Conservation (phyloP, 1,140 invertebrate species). For the Listronotus bonariensis region DNA sequence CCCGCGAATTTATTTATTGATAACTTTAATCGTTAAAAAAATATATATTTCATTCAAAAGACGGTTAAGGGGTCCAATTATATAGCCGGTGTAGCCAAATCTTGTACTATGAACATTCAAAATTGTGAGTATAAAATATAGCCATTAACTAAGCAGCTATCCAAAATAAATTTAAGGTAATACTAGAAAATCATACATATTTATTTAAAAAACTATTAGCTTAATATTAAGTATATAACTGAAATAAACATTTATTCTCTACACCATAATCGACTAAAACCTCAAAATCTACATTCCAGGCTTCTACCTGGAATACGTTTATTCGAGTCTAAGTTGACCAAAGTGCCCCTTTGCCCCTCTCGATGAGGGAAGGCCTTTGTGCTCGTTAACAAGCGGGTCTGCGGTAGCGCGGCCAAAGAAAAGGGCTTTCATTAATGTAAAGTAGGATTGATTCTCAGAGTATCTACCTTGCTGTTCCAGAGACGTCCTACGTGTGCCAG, state of each 20-base stretch:
- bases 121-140: too few species aligned
- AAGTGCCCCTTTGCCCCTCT: slow-evolving; percentile 14
- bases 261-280: slow-evolving; percentile 27
- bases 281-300: slow-evolving; percentile 21
- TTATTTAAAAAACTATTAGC: too few species aligned
- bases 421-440: slow-evolving; percentile 52
- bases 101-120: too few species aligned
- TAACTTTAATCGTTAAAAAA: too few species aligned
- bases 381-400: slow-evolving; percentile 45
- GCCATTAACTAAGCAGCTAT: too few species aligned
- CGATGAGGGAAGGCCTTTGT: slow-evolving; percentile 31
- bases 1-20: too few species aligned
- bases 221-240: too few species aligned
- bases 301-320: slow-evolving; percentile 30
- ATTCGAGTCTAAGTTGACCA: slow-evolving; percentile 32
- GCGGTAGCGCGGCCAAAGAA: slow-evolving; percentile 44
- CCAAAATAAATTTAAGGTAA: too few species aligned
- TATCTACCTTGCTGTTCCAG: slow-evolving; percentile 42
- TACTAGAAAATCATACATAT: too few species aligned
- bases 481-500: slow-evolving; percentile 36
- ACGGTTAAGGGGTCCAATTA: too few species aligned
- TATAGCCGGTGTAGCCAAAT: too few species aligned
- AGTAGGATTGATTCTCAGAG: slow-evolving; percentile 51
- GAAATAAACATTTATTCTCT: slow-evolving; percentile 16
- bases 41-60: too few species aligned